Base-by-base conservation (phyloP, 2,888 invertebrate species). In the Apodemia duryi region DNA sequence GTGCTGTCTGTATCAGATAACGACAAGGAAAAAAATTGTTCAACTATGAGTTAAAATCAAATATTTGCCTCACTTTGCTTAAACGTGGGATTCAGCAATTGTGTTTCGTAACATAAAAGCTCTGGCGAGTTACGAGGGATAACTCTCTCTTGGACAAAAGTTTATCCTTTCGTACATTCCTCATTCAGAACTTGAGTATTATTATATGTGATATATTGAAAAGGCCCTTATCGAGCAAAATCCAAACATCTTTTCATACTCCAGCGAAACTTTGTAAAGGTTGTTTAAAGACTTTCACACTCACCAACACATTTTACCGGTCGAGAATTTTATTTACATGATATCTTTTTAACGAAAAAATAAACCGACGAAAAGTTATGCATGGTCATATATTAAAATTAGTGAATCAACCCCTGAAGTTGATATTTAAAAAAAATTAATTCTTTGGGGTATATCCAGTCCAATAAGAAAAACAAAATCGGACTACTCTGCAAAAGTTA, bases 171-270 rank as follows among this genome's bases (percentile, higher is more conserved):
- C 52, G 29, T 1, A 51, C n/a, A 51, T 21, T 49, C 6, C 49
- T 49, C 35, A 60, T 60, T 32, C 13, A 11, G 13, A 13, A 60
- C 35, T 35, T 35, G 35, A 60, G 57, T 60, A 35, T 13, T 32
- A 29, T 32, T 57, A 35, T 35, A 6, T 13, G 57, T 60, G 57
- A 60, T 60, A 35, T 60, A 60, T 60, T 60, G 35, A 60, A n/a
- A 7, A 13, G 6, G 13, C 57, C 35, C 57, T 32, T 32, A 60
- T 60, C 35, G 13, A 60, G 2, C n/a, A n/a, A n/a, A 60, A 60
- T 60, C 57, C 11, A 32, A 60, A 13, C 6, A 13, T 35, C 57
- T n/a, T 32, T 57, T 57, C 35, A 57, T 32, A 57, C 29, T 29
- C 13, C 29, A 57, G 35, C 32, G 35, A 6, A 29, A 13, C 6